These are phyloP conservation scores for Dryococelus australis DNA, from an alignment of 2,888 invertebrate species.

Conservation along the genomic window DNA sequence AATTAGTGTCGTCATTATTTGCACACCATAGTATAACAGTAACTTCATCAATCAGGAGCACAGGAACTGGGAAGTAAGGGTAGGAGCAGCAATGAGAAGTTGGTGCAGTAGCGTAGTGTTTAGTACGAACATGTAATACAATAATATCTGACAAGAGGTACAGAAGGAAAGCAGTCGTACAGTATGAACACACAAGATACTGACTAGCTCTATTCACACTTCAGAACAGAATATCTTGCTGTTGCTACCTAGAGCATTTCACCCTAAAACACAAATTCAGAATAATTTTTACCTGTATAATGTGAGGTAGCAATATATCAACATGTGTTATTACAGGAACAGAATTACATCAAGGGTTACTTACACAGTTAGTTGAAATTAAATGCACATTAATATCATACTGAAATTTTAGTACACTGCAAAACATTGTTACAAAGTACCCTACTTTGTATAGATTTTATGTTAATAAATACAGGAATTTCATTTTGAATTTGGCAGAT, in stretches of 20 bases:
- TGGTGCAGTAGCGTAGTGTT: slow-evolving; percentile 7
- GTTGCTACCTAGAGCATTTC: background rate
- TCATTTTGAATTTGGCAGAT: no score
- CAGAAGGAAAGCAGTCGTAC: background rate
- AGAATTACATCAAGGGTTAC: background rate
- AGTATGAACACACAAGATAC: background rate
- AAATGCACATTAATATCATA: no score
- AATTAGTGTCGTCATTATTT: no score
- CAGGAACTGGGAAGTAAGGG: no score
- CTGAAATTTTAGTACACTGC: no score
- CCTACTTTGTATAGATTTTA: no score
- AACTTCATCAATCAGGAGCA: no score
- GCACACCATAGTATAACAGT: no score
- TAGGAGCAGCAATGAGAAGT: background rate
- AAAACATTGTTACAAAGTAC: no score
- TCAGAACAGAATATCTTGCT: background rate
- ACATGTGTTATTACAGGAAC: background rate
- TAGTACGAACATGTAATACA: slow-evolving; percentile 9
- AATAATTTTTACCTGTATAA: background rate
- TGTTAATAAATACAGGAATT: no score
- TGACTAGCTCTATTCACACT: background rate
- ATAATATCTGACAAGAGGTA: background rate
- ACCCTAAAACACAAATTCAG: background rate
- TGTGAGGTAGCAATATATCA: background rate
- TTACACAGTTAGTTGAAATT: no score